These are phyloP conservation scores for Pangasius macronema DNA, from an alignment of 2,797 vertebrate genomes.

Conservation along the genomic window DNA sequence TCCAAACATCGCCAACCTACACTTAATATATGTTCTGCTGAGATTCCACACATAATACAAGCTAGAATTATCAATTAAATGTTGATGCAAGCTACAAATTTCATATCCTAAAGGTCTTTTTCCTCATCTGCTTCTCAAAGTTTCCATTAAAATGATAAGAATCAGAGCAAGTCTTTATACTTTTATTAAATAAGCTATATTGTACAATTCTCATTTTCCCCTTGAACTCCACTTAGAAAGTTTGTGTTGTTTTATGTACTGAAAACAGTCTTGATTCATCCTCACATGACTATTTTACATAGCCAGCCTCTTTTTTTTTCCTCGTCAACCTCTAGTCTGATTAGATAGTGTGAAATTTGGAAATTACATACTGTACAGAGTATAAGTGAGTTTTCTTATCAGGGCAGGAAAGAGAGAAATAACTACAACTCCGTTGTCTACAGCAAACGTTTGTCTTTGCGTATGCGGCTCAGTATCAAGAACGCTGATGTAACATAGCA, in stretches of 20 bases:
- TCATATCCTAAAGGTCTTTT: neutral
- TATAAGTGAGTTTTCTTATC: neutral
- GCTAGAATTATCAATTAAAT: conserved; percentile 12
- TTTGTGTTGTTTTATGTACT: neutral
- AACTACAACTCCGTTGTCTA: neutral
- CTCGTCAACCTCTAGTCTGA: neutral
- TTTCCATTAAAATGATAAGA: neutral
- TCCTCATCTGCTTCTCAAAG: neutral
- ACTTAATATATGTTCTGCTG: neutral
- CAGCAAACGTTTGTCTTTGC: neutral
- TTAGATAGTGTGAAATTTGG: neutral
- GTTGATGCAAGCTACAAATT: neutral
- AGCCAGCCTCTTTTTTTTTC: neutral
- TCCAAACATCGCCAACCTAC: neutral
- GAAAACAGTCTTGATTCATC: neutral
- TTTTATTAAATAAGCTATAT: neutral
- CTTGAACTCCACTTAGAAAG: neutral
- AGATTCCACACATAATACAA: neutral
- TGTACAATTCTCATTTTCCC: neutral
- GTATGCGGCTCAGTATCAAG: neutral
- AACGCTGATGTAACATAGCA: neutral
- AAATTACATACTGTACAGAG: neutral
- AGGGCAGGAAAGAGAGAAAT: neutral
- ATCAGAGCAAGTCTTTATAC: neutral
- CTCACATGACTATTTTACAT: neutral